A percentile compares a stretch with the other conserved stretches of the same genome.
Conservation (phyloP, 1,140 invertebrate species). For the Lordiphosa mommai region DNA sequence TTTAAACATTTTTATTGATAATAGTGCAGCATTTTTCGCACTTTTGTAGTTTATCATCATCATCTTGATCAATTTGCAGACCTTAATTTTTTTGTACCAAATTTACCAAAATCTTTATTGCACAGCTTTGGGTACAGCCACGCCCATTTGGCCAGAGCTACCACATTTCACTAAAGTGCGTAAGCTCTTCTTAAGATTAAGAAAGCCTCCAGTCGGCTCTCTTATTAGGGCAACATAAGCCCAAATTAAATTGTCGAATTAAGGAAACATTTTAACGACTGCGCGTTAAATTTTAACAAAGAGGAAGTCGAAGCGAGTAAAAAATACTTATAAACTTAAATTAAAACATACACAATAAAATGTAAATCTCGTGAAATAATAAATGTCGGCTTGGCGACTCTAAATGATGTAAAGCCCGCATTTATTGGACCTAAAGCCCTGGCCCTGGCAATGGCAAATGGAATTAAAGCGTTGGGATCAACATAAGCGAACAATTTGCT, state of each 20-base stretch:
- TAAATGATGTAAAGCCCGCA: slow-evolving; percentile 71
- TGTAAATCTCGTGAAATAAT: slow-evolving; percentile 65
- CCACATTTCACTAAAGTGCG: slow-evolving; percentile 55
- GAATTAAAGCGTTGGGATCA: slow-evolving; percentile 28
- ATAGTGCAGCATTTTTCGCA: no score
- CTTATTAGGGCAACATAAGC: slow-evolving; percentile 62
- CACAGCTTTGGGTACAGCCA: slow-evolving; percentile 2
- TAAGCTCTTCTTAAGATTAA: no score
- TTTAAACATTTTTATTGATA: no score
- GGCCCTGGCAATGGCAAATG: slow-evolving; percentile 28
- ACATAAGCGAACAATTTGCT: slow-evolving; percentile 35
- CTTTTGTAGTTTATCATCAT: no score
- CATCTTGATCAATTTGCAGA: slow-evolving; percentile 23
- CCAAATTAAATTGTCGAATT: slow-evolving; percentile 77
- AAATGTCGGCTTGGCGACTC: slow-evolving; percentile 54
- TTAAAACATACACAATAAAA: slow-evolving; percentile 76
- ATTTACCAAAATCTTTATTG: no score
- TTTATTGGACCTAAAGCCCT: slow-evolving; percentile 38
- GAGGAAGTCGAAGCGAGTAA: background rate
- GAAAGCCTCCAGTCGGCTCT: background rate
- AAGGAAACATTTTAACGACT: slow-evolving; percentile 60
- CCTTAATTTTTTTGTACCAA: background rate
- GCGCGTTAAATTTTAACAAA: background rate
- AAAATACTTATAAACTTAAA: slow-evolving; percentile 58
- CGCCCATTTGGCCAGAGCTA: slow-evolving; percentile 44